These are phyloP conservation scores for Luidia sarsii DNA, from an alignment of 53 echinoderm and acorn worm genomes.

Conservation along the genomic window DNA sequence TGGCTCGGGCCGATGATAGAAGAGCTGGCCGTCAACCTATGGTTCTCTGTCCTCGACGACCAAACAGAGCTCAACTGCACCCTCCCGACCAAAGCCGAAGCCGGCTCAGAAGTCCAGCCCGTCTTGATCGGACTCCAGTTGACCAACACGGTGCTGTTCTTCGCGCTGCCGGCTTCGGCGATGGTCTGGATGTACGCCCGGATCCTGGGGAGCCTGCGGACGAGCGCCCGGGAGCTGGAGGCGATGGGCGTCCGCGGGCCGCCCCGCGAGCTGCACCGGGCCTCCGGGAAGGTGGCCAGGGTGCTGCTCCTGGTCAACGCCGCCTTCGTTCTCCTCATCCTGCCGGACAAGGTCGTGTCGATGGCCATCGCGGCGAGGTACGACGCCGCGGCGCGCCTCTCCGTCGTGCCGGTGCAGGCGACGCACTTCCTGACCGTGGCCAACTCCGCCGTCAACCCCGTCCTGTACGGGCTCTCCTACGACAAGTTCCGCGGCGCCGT, in stretches of 20 bases:
- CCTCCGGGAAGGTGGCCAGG: not conserved
- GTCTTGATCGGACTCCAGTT: too few relatives aligned
- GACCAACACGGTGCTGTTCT: not conserved
- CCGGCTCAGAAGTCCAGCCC: too few relatives aligned
- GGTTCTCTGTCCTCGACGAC: not conserved
- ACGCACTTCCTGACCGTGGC: not conserved
- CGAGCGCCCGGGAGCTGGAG: not conserved
- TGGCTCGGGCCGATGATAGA: not conserved
- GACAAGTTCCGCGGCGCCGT: not conserved
- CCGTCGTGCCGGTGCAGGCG: not conserved
- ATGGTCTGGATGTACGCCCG: constrained; percentile 11
- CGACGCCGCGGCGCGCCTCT: too few relatives aligned
- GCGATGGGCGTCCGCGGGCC: not conserved
- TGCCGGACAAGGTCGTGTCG: not conserved
- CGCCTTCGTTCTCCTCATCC: not conserved
- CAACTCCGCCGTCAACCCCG: constrained; percentile 3
- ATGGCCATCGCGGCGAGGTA: not conserved
- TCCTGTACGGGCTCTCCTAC: constrained; percentile 1
- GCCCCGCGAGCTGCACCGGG: not conserved
- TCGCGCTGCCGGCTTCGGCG: not conserved
- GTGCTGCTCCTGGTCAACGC: not conserved
- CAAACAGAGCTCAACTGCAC: not conserved
- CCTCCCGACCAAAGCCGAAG: not conserved
- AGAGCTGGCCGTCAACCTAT: not conserved
- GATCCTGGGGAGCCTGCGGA: not conserved